Percentiles rank a stretch among this genome's conserved stretches.
phyloP scores from a whole-genome alignment of 2,113 vertebrate genomes.

The Xyrauchen texanus region DNA sequence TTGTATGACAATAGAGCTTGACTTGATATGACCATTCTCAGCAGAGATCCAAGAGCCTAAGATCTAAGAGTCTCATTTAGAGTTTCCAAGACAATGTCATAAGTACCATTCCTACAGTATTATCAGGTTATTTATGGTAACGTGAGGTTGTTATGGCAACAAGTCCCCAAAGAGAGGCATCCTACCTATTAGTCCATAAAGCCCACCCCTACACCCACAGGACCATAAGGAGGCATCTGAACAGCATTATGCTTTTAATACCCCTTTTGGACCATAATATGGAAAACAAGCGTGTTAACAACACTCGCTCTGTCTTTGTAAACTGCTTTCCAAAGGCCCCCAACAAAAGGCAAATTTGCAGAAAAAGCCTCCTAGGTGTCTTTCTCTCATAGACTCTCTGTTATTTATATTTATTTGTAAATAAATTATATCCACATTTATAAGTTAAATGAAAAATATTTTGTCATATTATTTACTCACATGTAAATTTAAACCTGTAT shows the following conservation, averaged over 20 bases:
- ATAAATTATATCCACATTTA: too few species aligned
- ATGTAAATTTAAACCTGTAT: too few species aligned
- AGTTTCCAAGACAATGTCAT: background rate
- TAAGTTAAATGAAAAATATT: too few species aligned
- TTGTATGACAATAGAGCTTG: background rate
- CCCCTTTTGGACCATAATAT: background rate
- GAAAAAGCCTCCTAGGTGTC: too few species aligned
- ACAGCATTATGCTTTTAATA: background rate
- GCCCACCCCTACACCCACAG: background rate
- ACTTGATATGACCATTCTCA: background rate
- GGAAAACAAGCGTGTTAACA: background rate
- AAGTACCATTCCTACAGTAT: background rate
- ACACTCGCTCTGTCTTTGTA: background rate
- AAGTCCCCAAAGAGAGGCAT: constrained; percentile 26
- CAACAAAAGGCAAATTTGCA: background rate
- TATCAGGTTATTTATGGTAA: background rate
- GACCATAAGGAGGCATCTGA: background rate
- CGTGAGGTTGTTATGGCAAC: constrained; percentile 36
- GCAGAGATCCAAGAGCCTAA: background rate
- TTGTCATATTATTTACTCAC: too few species aligned
- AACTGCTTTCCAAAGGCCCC: background rate
- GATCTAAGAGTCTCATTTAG: background rate
- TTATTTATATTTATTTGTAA: too few species aligned
- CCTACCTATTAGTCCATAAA: constrained; percentile 16
- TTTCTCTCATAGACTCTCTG: background rate